Percentiles rank a stretch among this genome's conserved stretches.
These are phyloP conservation scores for Aphidius gifuensis DNA, from an alignment of 1,140 invertebrate species.

Conservation along the genomic window DNA sequence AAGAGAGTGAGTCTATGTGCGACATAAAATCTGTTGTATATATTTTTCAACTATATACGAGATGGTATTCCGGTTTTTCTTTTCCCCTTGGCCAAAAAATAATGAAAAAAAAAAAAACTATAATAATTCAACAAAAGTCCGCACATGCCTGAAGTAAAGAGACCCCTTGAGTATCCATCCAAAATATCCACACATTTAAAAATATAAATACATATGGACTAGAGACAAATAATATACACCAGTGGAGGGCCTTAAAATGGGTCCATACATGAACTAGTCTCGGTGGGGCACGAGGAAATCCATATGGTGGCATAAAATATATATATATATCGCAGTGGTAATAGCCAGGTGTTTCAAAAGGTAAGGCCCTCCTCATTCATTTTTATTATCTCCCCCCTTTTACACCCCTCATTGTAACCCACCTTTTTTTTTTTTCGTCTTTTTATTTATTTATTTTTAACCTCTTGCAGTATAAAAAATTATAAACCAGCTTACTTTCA, in stretches of 20 bases:
- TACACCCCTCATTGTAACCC: neutral
- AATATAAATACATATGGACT: no score
- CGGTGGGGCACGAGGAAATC: slow-evolving; percentile 46
- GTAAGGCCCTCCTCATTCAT: slow-evolving; percentile 41
- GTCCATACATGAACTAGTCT: slow-evolving; percentile 46
- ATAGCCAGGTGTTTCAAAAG: slow-evolving; percentile 53
- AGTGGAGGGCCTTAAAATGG: slow-evolving; percentile 42
- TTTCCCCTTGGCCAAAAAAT: no score
- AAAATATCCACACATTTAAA: no score
- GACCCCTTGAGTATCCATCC: no score
- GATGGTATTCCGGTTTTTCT: no score
- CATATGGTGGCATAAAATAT: slow-evolving; percentile 44
- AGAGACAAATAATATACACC: neutral
- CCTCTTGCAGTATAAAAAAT: slow-evolving; percentile 44
- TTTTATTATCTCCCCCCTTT: slow-evolving; percentile 1
- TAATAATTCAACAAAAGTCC: neutral
- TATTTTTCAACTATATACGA: no score
- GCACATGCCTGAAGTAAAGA: slow-evolving; percentile 13
- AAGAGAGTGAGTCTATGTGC: no score
- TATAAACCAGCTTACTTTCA: slow-evolving; percentile 53
- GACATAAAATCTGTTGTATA: no score
- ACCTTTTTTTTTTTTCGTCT: neutral
- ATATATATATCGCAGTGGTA: slow-evolving; percentile 39
- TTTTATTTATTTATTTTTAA: neutral
- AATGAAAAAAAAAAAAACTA: neutral